phyloP scores from a whole-genome alignment of 2,113 vertebrate genomes.

The Buteo buteo region DNA sequence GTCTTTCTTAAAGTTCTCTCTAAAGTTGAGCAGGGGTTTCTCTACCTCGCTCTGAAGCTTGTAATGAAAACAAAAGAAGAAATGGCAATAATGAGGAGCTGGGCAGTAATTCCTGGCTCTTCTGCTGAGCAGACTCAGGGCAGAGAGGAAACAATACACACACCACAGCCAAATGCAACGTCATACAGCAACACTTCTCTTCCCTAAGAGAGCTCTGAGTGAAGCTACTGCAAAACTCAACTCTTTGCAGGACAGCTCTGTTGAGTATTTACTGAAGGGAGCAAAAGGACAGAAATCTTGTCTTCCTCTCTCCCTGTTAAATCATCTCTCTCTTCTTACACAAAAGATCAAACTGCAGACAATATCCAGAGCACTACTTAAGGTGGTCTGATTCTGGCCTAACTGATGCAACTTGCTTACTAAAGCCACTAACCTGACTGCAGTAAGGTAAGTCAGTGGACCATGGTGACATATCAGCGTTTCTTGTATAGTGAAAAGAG shows the following conservation, averaged over 20 bases:
- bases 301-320: neutral
- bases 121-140: neutral
- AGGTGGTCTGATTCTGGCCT: neutral
- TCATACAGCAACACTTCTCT: neutral
- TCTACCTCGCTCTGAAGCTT: conserved; percentile 98
- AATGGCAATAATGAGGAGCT: neutral
- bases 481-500: neutral
- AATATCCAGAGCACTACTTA: neutral
- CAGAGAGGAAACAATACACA: neutral
- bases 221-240: neutral
- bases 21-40: conserved; percentile 90
- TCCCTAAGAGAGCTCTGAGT: neutral
- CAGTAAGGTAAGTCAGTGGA: neutral
- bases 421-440: neutral
- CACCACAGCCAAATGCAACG: neutral
- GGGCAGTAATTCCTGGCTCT: neutral
- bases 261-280: neutral
- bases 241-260: neutral
- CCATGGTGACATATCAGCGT: rapidly evolving
- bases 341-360: neutral
- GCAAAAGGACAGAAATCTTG: neutral
- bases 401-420: neutral
- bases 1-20: conserved; percentile 99
- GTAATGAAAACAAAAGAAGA: neutral
- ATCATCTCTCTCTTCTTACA: neutral